phyloP scores from a whole-genome alignment of 2,113 vertebrate genomes.

The Microcebus jonahi region DNA sequence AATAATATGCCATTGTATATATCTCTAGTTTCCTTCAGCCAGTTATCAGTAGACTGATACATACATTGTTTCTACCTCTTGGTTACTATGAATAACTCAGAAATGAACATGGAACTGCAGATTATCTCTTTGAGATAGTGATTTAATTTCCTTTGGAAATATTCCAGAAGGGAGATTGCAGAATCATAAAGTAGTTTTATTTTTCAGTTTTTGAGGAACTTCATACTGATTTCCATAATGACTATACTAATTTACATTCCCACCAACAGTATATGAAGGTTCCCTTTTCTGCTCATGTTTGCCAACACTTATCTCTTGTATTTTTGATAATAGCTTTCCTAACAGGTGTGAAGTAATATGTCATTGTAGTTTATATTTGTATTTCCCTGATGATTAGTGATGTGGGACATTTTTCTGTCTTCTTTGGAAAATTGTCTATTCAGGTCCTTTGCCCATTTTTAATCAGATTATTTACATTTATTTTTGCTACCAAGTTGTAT shows the following conservation, averaged over 20 bases:
- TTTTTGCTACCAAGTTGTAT: neutral
- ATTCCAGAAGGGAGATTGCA: neutral
- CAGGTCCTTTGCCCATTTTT: neutral
- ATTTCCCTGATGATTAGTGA: neutral
- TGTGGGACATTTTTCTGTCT: too few relatives aligned
- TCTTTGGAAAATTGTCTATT: neutral
- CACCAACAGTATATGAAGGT: neutral
- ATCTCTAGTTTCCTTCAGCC: neutral
- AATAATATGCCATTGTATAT: neutral
- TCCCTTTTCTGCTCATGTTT: neutral
- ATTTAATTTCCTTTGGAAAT: neutral
- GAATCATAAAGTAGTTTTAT: neutral
- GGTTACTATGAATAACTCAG: neutral
- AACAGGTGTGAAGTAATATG: neutral
- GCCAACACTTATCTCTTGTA: neutral
- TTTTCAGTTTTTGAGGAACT: neutral
- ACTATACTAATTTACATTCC: neutral
- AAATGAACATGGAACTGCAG: neutral
- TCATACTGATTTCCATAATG: neutral
- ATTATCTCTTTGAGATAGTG: neutral
- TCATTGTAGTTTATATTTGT: neutral
- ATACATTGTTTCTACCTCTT: neutral
- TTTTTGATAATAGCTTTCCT: neutral
- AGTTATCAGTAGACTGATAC: neutral
- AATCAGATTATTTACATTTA: neutral